Base-by-base conservation (phyloP, 2,797 vertebrate genomes). In the Phrynocephalus vlangalii region DNA sequence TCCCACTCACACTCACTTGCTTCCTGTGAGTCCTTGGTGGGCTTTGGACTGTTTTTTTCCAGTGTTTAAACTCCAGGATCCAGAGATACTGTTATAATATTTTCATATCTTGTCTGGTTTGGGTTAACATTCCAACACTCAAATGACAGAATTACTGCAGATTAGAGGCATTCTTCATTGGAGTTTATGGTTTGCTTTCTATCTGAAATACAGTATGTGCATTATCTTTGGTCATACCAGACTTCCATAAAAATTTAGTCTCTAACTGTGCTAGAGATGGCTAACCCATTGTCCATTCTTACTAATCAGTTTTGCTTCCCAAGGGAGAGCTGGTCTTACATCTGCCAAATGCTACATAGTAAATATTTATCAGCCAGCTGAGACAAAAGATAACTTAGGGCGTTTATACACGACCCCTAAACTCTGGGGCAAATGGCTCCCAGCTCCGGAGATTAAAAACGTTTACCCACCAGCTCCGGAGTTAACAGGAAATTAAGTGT, bases 351-450 rank as follows among this genome's bases (percentile, higher is more conserved):
- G 56, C 79, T 86, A 30, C 52, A 71, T 72, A 76, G 52, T 22
- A 78, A 63, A 78, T 78, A 73, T n/a, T 30, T 20, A 56, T 84
- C 82, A 79, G 11, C 72, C 79, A 26, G 52, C 87, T 88, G 67
- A 68, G 79, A 72, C 72, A 66, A 26, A 56, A 71, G 11, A 71
- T 28, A 71, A 71, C 30, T 28, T n/a, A n/a, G n/a, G n/a, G n/a
- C n/a, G n/a, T n/a, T n/a, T n/a, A n/a, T n/a, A n/a, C n/a, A n/a
- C n/a, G n/a, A n/a, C n/a, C n/a, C n/a, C n/a, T n/a, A n/a, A n/a
- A n/a, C n/a, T n/a, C n/a, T n/a, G n/a, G n/a, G n/a, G n/a, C n/a
- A n/a, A n/a, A n/a, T n/a, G n/a, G n/a, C n/a, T n/a, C n/a, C n/a
- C n/a, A n/a, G n/a, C n/a, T n/a, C n/a, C n/a, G n/a, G n/a, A n/a